phyloP scores from a whole-genome alignment of 23 tunicate genomes.

The Styela plicata region DNA sequence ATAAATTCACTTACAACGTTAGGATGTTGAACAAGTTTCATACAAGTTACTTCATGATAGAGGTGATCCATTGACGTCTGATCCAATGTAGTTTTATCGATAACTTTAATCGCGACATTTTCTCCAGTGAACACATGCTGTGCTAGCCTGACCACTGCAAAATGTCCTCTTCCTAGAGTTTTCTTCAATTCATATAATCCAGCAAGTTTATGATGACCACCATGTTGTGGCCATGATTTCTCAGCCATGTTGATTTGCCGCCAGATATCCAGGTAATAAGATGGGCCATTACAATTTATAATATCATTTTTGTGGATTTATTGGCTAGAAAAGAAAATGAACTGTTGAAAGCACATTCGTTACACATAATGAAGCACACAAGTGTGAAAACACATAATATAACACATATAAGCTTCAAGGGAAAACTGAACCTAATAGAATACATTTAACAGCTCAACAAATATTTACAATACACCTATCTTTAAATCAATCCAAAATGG shows the following conservation, averaged over 20 bases:
- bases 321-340: neutral
- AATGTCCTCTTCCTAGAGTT: conserved; percentile 87
- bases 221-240: conserved; percentile 53
- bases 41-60: conserved; percentile 94
- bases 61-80: conserved; percentile 82
- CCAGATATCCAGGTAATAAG: neutral
- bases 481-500: no score
- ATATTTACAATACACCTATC: no score
- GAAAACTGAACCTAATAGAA: no score
- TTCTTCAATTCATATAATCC: conserved; percentile 81
- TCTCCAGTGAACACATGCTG: conserved; percentile 94
- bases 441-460: no score
- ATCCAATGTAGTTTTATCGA: conserved; percentile 95
- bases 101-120: conserved; percentile 94
- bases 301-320: no score
- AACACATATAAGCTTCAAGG: no score
- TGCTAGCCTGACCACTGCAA: conserved; percentile 96
- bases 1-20: conserved; percentile 65
- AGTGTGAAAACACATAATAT: no score
- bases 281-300: neutral
- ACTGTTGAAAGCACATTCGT: no score
- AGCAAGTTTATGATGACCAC: conserved; percentile 70
- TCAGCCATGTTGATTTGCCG: conserved; percentile 15
- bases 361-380: no score
- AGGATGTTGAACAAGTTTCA: conserved; percentile 99